Percentiles rank a stretch among this genome's conserved stretches.
These are phyloP conservation scores for Trissonchulus latispiculum DNA, from an alignment of 2,888 invertebrate species.

Conservation along the genomic window DNA sequence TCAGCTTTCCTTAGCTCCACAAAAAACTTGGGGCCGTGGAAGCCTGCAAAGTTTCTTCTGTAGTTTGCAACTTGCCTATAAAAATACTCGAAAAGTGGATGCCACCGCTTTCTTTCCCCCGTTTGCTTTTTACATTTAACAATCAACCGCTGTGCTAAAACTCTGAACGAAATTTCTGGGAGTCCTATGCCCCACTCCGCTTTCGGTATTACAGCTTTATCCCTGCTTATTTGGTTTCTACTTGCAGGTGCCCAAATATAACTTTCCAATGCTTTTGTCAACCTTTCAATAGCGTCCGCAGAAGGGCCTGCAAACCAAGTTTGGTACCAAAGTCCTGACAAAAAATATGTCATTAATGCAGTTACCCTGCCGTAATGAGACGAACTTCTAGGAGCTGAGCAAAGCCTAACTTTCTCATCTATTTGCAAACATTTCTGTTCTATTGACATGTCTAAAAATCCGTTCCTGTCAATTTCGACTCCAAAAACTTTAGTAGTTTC, in stretches of 20 bases:
- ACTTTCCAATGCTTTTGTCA: neutral
- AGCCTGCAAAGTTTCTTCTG: too few relatives aligned
- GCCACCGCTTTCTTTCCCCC: neutral
- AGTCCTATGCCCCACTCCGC: neutral
- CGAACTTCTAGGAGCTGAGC: too few relatives aligned
- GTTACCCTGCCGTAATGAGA: neutral
- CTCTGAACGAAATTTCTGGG: neutral
- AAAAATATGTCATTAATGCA: neutral
- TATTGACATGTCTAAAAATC: neutral
- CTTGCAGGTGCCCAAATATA: neutral
- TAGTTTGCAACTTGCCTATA: neutral
- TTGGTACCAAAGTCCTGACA: neutral
- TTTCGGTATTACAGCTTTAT: neutral
- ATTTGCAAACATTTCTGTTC: neutral
- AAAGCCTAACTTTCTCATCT: too few relatives aligned
- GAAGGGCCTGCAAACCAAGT: neutral
- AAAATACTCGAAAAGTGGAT: neutral
- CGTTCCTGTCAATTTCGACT: neutral
- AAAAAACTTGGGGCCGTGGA: too few relatives aligned
- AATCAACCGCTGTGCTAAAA: neutral
- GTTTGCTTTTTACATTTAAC: neutral
- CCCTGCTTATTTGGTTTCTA: neutral
- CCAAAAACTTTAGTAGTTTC: neutral
- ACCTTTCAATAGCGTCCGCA: neutral
- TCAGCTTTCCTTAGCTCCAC: too few relatives aligned